Percentiles rank a stretch among this genome's conserved stretches.
These are phyloP conservation scores for Tetranychus piercei DNA, from an alignment of 2,888 invertebrate genomes.

Conservation along the genomic window DNA sequence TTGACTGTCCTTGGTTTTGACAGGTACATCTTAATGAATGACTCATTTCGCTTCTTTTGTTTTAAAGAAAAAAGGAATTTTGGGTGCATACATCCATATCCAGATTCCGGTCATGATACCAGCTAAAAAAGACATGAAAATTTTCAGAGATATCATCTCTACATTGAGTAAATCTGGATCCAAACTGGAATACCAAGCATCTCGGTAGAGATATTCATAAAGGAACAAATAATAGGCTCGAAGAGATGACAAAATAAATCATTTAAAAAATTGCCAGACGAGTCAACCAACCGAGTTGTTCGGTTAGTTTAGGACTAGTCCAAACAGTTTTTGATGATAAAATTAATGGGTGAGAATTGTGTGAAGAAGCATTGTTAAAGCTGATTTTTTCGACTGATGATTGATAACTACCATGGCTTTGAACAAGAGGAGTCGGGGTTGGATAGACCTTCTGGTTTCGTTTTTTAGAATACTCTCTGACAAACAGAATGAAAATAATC, in stretches of 20 bases:
- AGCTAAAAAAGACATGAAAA: conserved; percentile 58
- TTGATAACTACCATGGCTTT: neutral
- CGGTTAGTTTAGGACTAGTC: neutral
- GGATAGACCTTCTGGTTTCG: conserved; percentile 32
- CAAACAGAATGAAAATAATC: neutral
- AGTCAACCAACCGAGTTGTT: conserved; percentile 35
- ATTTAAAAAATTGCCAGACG: conserved; percentile 53
- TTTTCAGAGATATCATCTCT: conserved; percentile 60
- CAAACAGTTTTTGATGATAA: neutral
- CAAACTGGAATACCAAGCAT: conserved; percentile 43
- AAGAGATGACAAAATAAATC: conserved; percentile 53
- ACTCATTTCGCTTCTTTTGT: conserved; percentile 28
- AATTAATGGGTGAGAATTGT: conserved; percentile 1
- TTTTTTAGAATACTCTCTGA: neutral
- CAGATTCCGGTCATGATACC: conserved; percentile 61
- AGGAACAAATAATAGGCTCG: conserved; percentile 57
- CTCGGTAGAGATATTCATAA: conserved; percentile 57
- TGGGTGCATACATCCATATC: conserved; percentile 40
- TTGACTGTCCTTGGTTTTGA: neutral
- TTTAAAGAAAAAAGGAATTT: conserved; percentile 48
- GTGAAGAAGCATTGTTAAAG: neutral
- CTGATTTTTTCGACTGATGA: neutral
- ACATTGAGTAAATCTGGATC: conserved; percentile 43
- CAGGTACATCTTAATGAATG: no score
- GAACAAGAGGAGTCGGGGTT: conserved; percentile 27